Evolutionary conservation across 2,113 vertebrate species (phyloP).

Genomic region (Petroica traversi): DNA sequence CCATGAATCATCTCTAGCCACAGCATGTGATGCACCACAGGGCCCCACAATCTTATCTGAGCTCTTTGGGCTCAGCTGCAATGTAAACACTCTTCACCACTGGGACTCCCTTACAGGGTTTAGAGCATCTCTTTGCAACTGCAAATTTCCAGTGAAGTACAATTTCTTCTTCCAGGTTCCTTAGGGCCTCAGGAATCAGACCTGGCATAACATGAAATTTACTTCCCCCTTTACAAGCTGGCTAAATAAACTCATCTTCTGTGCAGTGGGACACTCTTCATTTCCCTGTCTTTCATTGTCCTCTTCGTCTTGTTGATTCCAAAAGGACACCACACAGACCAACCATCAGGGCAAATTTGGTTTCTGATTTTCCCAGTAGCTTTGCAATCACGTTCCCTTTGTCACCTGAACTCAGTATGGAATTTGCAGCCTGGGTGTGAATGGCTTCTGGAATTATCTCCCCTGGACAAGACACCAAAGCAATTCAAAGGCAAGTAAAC

Average conservation of each 20-base stretch:
- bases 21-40: not conserved
- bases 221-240: not conserved
- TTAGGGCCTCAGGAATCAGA: not conserved
- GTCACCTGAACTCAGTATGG: not conserved
- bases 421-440: slow-evolving; percentile 19
- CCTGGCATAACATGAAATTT: not conserved
- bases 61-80: not conserved
- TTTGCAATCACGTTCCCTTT: slow-evolving; percentile 20
- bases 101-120: not conserved
- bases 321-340: not conserved
- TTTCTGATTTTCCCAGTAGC: slow-evolving; percentile 32
- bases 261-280: not conserved
- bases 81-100: not conserved
- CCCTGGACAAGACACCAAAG: slow-evolving; percentile 22
- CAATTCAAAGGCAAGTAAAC: slow-evolving; percentile 35
- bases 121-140: not conserved
- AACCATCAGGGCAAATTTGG: slow-evolving; percentile 23
- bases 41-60: not conserved
- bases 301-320: not conserved
- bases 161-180: not conserved
- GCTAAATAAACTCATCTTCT: slow-evolving; percentile 11
- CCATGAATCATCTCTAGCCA: not conserved
- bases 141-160: not conserved
- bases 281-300: not conserved
- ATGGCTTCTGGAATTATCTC: slow-evolving; percentile 37